Evolutionary conservation across 1,140 invertebrate genomes (phyloP).

Genomic region (Ostrea denselamellosa): DNA sequence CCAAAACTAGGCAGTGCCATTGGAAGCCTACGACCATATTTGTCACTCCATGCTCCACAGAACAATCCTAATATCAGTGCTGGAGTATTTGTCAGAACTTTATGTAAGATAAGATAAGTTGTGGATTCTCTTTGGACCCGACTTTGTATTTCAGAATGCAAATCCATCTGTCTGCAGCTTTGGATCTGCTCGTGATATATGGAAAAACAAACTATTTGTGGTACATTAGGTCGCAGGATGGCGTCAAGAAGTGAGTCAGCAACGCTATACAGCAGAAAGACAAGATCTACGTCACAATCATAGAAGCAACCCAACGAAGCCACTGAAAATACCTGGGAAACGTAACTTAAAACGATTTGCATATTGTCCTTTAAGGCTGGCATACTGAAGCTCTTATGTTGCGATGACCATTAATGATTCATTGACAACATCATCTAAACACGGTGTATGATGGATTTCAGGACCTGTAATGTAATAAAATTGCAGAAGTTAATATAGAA

Average conservation of each 20-base stretch:
- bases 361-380: background rate
- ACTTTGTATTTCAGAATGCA: conserved; percentile 61
- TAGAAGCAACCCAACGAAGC: conserved; percentile 54
- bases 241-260: conserved; percentile 64
- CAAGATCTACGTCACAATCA: conserved; percentile 61
- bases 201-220: conserved; percentile 67
- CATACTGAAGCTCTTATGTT: background rate
- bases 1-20: conserved; percentile 71
- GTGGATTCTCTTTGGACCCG: conserved; percentile 68
- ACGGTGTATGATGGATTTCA: background rate
- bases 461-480: background rate
- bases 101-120: conserved; percentile 69
- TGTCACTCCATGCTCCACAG: conserved; percentile 75
- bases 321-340: conserved; percentile 27
- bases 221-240: conserved; percentile 63
- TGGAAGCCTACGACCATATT: conserved; percentile 70
- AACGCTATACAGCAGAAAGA: conserved; percentile 63
- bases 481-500: background rate
- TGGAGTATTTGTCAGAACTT: conserved; percentile 70
- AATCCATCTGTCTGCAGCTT: conserved; percentile 59
- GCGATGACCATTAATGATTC: too few relatives aligned
- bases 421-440: background rate
- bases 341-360: background rate
- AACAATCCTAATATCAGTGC: conserved; percentile 71
- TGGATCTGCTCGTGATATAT: conserved; percentile 59